Percentiles rank a stretch among this genome's conserved stretches.
These are phyloP conservation scores for Allophyes oxyacanthae DNA, from an alignment of 2,888 invertebrate species.

Conservation along the genomic window DNA sequence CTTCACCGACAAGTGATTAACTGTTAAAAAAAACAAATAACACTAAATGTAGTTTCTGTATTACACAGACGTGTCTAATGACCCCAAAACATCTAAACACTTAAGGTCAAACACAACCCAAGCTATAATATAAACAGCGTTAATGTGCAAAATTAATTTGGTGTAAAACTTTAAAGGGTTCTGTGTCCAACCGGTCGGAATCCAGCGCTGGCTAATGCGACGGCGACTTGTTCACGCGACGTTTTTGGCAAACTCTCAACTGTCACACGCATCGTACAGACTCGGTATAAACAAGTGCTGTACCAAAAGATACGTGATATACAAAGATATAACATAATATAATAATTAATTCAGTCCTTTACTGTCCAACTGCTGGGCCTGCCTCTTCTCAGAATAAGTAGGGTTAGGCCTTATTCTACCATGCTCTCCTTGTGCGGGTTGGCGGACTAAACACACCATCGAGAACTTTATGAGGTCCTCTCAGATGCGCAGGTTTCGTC, in stretches of 20 bases:
- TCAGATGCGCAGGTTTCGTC: too few relatives aligned
- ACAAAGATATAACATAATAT: background rate
- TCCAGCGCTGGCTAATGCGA: constrained; percentile 74
- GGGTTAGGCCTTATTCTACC: too few relatives aligned
- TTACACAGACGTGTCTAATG: constrained; percentile 5
- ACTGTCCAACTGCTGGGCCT: too few relatives aligned
- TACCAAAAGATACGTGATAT: constrained; percentile 51
- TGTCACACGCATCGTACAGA: constrained; percentile 83
- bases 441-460: too few relatives aligned
- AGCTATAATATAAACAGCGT: constrained; percentile 21
- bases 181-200: constrained; percentile 57
- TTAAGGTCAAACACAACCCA: constrained; percentile 14
- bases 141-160: constrained; percentile 39
- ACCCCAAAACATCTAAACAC: too few relatives aligned
- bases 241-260: constrained; percentile 85
- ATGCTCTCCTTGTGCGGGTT: too few relatives aligned
- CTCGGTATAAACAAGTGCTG: constrained; percentile 20
- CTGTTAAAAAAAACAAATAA: too few relatives aligned
- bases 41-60: too few relatives aligned
- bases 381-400: too few relatives aligned
- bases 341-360: too few relatives aligned
- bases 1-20: too few relatives aligned
- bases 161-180: constrained; percentile 40
- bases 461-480: too few relatives aligned
- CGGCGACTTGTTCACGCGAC: constrained; percentile 74